Percentiles rank a stretch among this genome's conserved stretches.
These are phyloP conservation scores for Hartigia nigra DNA, from an alignment of 2,888 invertebrate genomes.

Conservation along the genomic window DNA sequence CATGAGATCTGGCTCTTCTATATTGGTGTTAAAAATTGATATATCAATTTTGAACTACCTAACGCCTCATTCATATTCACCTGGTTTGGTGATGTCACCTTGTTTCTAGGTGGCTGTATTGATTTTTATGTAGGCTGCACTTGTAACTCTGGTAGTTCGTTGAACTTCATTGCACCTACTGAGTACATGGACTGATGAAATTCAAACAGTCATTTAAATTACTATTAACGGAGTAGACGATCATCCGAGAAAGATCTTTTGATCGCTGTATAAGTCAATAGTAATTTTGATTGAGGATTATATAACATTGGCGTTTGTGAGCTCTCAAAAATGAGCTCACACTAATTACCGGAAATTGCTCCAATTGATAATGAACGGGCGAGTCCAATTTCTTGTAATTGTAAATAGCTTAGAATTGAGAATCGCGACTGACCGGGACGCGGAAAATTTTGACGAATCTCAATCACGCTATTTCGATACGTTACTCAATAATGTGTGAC, in stretches of 20 bases:
- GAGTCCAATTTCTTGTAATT: not conserved
- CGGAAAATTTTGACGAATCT: not conserved
- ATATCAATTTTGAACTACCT: not conserved
- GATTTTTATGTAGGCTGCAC: conserved; percentile 40
- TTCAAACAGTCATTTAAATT: not conserved
- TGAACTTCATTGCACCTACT: conserved; percentile 11
- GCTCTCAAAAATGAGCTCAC: not conserved
- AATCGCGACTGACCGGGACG: too few relatives aligned
- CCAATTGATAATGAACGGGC: not conserved
- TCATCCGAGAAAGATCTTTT: not conserved
- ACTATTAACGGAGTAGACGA: not conserved
- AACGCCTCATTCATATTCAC: not conserved
- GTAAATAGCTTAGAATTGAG: not conserved
- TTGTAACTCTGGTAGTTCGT: conserved; percentile 16
- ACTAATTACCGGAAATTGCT: not conserved
- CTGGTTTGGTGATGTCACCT: not conserved
- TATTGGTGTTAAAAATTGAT: not conserved
- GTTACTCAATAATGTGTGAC: not conserved
- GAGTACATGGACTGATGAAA: not conserved
- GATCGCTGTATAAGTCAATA: not conserved
- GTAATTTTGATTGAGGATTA: not conserved
- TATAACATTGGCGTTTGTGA: not conserved
- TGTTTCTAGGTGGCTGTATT: conserved; percentile 35
- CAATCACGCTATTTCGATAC: not conserved
- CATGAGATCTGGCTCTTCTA: not conserved